Base-by-base conservation (phyloP, 2,888 invertebrate species). In the Apantesis nais region DNA sequence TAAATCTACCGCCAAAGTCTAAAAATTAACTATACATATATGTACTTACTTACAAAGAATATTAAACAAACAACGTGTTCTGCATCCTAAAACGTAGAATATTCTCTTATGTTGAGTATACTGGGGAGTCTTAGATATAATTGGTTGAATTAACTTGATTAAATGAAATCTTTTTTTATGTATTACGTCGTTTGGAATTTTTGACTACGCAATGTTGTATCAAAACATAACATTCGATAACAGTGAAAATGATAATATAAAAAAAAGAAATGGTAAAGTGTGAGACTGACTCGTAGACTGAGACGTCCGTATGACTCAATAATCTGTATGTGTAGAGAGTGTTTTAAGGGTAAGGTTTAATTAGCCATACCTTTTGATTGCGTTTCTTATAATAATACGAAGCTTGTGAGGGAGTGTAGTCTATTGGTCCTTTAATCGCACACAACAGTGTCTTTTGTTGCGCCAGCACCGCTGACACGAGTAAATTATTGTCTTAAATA, bases 71-170 rank as follows among this genome's bases (percentile, higher is more conserved):
- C 62, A 67, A 62, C 65, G 65, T 67, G 71, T 48, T 70, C 68
- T 68, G 72, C 68, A 81, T 77, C 73, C 73, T 31, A n/a, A 75
- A 60, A 62, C 70, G 70, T n/a, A 29, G 58, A 66, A 62, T 74
- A 67, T 68, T 67, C 55, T 41, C 74, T 29, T 29, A 14, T n/a
- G 29, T 16, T 58, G 5, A 64, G 44, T 73, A 34, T 48, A 34
- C 29, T 62, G 11, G 14, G 16, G 52, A 44, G 48, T 37, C 25
- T 62, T 64, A 19, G 12, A 65, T 31, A 14, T 16, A 25, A 16
- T 25, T n/a, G 34, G 48, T 25, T 52, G n/a, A 48, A 48, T 52
- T 37, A 37, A 62, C 25, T 25, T 22, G 19, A 62, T 25, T 67
- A 62, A 19, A 44, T 14, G 29, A 44, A 55, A 14, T 55, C 2